Base-by-base conservation (phyloP, 2,888 invertebrate species). In the Lepidochrysops patricia region DNA sequence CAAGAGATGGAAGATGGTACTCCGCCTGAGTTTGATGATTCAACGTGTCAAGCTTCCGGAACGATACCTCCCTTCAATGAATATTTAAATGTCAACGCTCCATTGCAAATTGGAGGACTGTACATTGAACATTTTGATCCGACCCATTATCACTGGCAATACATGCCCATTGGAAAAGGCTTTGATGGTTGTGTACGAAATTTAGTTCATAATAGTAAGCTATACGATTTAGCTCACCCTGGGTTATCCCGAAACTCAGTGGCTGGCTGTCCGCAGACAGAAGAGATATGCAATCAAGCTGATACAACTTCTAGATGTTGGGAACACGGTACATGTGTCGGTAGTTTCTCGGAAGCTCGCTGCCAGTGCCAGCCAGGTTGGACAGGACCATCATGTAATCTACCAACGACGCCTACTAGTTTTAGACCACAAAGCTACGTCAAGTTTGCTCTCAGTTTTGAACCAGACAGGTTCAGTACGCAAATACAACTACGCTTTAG, bases 131-230 rank as follows among this genome's bases (percentile, higher is more conserved):
- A 96, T 72, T 96, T 97, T 73, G 97, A 97, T 72, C 96, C 96
- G 0, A 94, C 94, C 0, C 93, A 95, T 67, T 97, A 96, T 80
- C 94, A 94, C 71, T 97, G 97, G 97, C 95, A 96, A 69, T 95
- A 95, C 70, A 95, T 96, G 92, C 97, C 97, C 0, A 94, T 94
- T 49, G 95, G 96, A 1, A 95, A 95, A 83, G 95, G 96, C 23
- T 98, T 99, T 78, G 96, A 97, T 75, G 99, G 99, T 9, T 99
- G 99, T 83, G 96, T 99, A 63, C 92, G 97, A 71, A 98, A 99
- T 80, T 90, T 99, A 57, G 94, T 98, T 74, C 98, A 99, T 76
- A 98, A 99, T 76, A 98, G 98, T 72, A 96, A 94, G 78, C 88
- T 99, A 59, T 99, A 99, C 80, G 99, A 99, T 78, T 89, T 99